A percentile compares a stretch with the other conserved stretches of the same genome.
Evolutionary conservation across 1,140 invertebrate species (phyloP).

Genomic region (Cataglyphis hispanica): DNA sequence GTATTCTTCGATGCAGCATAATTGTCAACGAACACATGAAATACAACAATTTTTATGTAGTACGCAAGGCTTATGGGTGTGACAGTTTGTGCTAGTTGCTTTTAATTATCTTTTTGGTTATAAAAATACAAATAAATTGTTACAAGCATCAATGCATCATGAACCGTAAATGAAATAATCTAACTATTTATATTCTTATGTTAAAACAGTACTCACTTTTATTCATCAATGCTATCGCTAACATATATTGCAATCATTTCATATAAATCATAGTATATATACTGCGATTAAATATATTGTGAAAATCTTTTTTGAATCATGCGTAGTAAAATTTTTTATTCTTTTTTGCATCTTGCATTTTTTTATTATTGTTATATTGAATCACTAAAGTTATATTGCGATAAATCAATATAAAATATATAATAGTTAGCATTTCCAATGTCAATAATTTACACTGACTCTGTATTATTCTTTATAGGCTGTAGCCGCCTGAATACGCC

Average conservation of each 20-base stretch:
- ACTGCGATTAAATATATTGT: not conserved
- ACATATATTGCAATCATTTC: not conserved
- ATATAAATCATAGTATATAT: not conserved
- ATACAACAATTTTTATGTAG: not conserved
- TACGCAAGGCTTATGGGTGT: not conserved
- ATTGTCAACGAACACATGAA: not conserved
- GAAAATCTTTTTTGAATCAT: not conserved
- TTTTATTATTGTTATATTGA: not conserved
- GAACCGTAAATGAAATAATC: not conserved
- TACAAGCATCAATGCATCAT: not conserved
- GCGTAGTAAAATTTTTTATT: too few relatives aligned
- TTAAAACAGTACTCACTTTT: not conserved
- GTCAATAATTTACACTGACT: not conserved
- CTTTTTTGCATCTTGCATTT: not conserved
- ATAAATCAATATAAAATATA: not conserved
- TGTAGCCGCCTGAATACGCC: slow-evolving; percentile 89
- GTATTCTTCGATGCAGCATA: not conserved
- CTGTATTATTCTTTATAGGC: slow-evolving; percentile 81
- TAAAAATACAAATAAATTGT: not conserved
- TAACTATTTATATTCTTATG: not conserved
- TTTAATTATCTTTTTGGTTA: slow-evolving; percentile 29
- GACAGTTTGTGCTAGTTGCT: not conserved
- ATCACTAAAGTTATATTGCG: not conserved
- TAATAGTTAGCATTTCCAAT: not conserved
- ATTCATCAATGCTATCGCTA: not conserved